Base-by-base conservation (phyloP, 2,888 invertebrate species). In the Pherbina coryleti region DNA sequence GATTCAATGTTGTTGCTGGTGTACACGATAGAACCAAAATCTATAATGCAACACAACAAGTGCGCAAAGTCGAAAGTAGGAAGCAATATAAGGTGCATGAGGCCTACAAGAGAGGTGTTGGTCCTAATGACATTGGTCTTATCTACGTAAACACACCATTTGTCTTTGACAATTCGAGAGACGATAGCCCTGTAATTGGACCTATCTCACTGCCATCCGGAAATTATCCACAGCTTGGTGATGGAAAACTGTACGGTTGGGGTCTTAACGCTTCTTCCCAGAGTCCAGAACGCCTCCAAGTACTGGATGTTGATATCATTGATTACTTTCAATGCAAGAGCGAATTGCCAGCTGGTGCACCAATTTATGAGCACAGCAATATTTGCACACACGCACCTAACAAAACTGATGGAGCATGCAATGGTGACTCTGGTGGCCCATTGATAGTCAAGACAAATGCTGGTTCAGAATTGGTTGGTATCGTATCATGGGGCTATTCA, bases 91-190 rank as follows among this genome's bases (percentile, higher is more conserved):
- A 86, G 1, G 79, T 86, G 1, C 90, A 91, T 78, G 85, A 85
- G 57, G 60, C 80, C 0, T 89, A 87, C 79, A 51, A 44, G 60
- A 90, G 90, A 22, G 87, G 87, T 4, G 88, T 90, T 55, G 90
- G 89, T 3, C 89, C 90, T 79, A 88, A 92, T 80, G 93, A 93
- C 83, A 91, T 93, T 69, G 92, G 91, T 28, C 82, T 93, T 17
- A 83, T 93, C 72, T 83, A 83, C 60, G 57, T 88, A 37, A 76
- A 77, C 0, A 53, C 79, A 14, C 79, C 86, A 14, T 87, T 90
- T 64, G 76, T 86, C 51, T 84, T 89, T 28, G 86, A 84, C 28
- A 83, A 72, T 0, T 5, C 81, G 49, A 85, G 87, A 7, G 84
- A 84, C 49, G 86, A 86, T 25, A 78, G 79, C 57, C 79, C 83